A percentile compares a stretch with the other conserved stretches of the same genome.
These are phyloP conservation scores for Plagiodera versicolora DNA, from an alignment of 2,888 invertebrate species.

Conservation along the genomic window DNA sequence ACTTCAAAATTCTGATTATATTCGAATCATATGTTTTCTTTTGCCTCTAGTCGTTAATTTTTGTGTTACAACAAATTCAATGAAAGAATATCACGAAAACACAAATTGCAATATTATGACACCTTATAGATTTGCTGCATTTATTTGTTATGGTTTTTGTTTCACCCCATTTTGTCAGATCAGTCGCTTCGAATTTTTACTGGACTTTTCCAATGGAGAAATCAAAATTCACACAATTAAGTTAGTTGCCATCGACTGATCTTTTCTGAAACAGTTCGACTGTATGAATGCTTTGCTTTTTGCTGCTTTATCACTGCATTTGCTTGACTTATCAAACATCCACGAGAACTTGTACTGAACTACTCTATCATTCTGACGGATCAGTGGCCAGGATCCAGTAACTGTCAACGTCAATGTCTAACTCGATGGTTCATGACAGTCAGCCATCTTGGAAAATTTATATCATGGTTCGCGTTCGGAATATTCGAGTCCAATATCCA, in stretches of 20 bases:
- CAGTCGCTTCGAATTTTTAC: conserved; percentile 46
- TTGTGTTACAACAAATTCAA: conserved; percentile 31
- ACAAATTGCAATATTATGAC: conserved; percentile 53
- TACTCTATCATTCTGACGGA: no score
- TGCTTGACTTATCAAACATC: conserved; percentile 40
- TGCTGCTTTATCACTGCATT: conserved; percentile 47
- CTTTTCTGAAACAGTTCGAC: conserved; percentile 68
- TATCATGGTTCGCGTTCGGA: no score
- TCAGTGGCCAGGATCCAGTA: background rate
- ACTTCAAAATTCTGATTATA: conserved; percentile 37
- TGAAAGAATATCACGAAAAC: conserved; percentile 50
- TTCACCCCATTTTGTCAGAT: conserved; percentile 45
- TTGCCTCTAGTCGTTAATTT: conserved; percentile 50
- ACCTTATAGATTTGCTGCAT: conserved; percentile 57
- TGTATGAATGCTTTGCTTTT: conserved; percentile 53
- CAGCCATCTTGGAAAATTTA: no score
- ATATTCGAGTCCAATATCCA: no score
- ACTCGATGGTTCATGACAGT: no score
- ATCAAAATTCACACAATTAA: conserved; percentile 17
- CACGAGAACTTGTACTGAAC: conserved; percentile 16
- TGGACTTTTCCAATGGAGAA: conserved; percentile 20
- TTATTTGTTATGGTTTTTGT: conserved; percentile 38
- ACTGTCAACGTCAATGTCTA: no score
- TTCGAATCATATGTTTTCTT: conserved; percentile 34
- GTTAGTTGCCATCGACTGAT: conserved; percentile 69